Percentiles rank a stretch among this genome's conserved stretches.
phyloP scores from a whole-genome alignment of 2,113 vertebrate species.

The Peromyscus polionotus region DNA sequence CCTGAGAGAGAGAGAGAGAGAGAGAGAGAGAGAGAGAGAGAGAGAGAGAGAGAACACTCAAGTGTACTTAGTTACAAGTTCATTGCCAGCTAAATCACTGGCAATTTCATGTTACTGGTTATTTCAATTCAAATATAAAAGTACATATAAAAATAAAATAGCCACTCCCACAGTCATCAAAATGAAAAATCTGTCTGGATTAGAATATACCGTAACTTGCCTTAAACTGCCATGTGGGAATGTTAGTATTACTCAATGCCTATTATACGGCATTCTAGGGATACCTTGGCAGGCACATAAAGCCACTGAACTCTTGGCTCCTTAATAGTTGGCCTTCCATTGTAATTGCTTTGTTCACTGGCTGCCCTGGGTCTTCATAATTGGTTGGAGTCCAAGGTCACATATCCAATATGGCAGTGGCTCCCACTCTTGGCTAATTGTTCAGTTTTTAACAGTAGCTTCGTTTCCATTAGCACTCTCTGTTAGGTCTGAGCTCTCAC shows the following conservation, averaged over 20 bases:
- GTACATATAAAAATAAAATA: slow-evolving; percentile 85
- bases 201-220: slow-evolving; percentile 81
- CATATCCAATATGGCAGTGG: slow-evolving; percentile 74
- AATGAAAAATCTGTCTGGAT: slow-evolving; percentile 80
- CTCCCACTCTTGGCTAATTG: slow-evolving; percentile 78
- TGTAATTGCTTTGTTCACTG: slow-evolving; percentile 85
- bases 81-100: slow-evolving; percentile 82
- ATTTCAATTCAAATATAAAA: slow-evolving; percentile 87
- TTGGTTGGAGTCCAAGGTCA: slow-evolving; percentile 84
- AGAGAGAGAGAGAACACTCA: neutral
- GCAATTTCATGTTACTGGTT: slow-evolving; percentile 87
- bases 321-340: slow-evolving; percentile 82
- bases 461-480: slow-evolving; percentile 54
- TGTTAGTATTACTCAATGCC: slow-evolving; percentile 68
- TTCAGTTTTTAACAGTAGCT: slow-evolving; percentile 76
- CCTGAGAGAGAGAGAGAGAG: slow-evolving; percentile 76
- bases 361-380: slow-evolving; percentile 82
- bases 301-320: slow-evolving; percentile 80
- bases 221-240: slow-evolving; percentile 77
- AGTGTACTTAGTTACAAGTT: slow-evolving; percentile 85
- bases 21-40: too few species aligned
- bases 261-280: slow-evolving; percentile 71
- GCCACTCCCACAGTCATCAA: slow-evolving; percentile 84
- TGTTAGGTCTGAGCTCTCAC: slow-evolving; percentile 66
- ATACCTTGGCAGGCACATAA: slow-evolving; percentile 70